Percentiles rank a stretch among this genome's conserved stretches.
These are phyloP conservation scores for Caenorhabditis japonica DNA, from an alignment of 2,888 invertebrate genomes.

Conservation along the genomic window DNA sequence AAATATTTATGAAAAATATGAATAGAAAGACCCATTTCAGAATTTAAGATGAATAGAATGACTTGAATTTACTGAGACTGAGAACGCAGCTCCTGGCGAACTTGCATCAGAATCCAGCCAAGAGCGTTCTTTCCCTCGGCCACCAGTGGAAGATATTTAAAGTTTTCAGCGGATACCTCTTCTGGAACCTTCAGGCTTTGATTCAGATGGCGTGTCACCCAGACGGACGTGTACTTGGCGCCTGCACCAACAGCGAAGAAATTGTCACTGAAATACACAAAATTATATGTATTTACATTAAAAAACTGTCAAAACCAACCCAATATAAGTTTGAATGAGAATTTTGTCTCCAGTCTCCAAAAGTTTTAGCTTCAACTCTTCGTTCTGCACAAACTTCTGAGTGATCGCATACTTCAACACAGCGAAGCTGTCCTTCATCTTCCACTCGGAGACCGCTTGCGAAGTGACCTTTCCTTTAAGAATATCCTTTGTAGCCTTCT, in stretches of 20 bases:
- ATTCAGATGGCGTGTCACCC: constrained; percentile 36
- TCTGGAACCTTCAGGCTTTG: constrained; percentile 35
- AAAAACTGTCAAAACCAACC: constrained; percentile 22
- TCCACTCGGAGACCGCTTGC: constrained; percentile 61
- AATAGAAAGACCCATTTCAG: neutral
- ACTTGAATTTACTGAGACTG: neutral
- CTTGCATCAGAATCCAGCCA: constrained; percentile 46
- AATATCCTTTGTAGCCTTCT: constrained; percentile 32
- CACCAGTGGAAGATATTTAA: constrained; percentile 39
- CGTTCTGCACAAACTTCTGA: constrained; percentile 63
- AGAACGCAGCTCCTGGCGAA: constrained; percentile 28
- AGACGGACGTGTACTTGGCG: constrained; percentile 22
- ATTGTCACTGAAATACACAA: constrained; percentile 53
- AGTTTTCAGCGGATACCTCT: constrained; percentile 6
- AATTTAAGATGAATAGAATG: neutral
- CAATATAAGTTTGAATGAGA: constrained; percentile 52
- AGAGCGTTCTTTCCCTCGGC: constrained; percentile 55
- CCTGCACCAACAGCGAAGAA: constrained; percentile 51
- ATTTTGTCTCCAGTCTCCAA: constrained; percentile 51
- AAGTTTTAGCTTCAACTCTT: constrained; percentile 44
- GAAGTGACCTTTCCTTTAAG: constrained; percentile 24
- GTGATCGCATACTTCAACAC: constrained; percentile 62
- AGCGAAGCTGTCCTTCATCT: constrained; percentile 52
- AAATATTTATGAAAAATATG: neutral
- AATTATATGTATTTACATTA: too few relatives aligned